A percentile compares a stretch with the other conserved stretches of the same genome.
These are phyloP conservation scores for Synchiropus splendidus DNA, from an alignment of 2,113 vertebrate genomes.

Conservation along the genomic window DNA sequence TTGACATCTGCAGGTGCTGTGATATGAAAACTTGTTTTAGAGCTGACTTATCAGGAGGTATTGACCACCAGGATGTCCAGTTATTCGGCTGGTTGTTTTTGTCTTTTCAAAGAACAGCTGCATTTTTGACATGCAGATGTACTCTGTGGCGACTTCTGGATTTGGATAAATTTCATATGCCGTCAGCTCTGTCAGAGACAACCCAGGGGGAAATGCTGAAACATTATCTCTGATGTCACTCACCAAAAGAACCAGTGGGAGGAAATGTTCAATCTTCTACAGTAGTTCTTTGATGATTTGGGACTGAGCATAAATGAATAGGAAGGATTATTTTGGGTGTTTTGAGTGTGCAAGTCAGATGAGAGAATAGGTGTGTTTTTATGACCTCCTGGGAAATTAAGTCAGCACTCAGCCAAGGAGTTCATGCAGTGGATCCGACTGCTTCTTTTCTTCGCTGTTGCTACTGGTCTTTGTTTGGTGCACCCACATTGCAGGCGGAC, in stretches of 20 bases:
- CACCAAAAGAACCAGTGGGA: constrained; percentile 16
- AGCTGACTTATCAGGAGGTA: too few species aligned
- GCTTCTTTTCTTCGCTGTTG: too few species aligned
- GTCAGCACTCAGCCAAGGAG: constrained; percentile 33
- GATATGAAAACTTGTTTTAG: too few species aligned
- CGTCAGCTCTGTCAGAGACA: constrained; percentile 15
- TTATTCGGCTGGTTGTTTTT: too few species aligned
- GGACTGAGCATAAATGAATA: too few species aligned
- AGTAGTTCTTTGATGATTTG: background rate
- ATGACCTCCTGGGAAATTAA: constrained; percentile 48
- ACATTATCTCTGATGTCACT: constrained; percentile 36
- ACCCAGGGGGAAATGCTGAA: constrained; percentile 22
- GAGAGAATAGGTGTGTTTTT: constrained; percentile 14
- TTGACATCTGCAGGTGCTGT: too few species aligned
- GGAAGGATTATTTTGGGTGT: too few species aligned
- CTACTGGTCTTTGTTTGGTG: too few species aligned
- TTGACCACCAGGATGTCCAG: too few species aligned
- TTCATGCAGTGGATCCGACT: constrained; percentile 23
- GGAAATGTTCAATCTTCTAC: constrained; percentile 22
- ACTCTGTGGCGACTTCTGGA: constrained; percentile 13
- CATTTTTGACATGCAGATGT: too few species aligned
- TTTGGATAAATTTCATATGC: constrained; percentile 18
- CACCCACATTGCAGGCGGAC: too few species aligned
- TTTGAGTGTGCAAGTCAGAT: background rate
- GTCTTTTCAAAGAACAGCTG: too few species aligned